Evolutionary conservation across 2,888 invertebrate species (phyloP).

Genomic region (Dryomyza anilis): DNA sequence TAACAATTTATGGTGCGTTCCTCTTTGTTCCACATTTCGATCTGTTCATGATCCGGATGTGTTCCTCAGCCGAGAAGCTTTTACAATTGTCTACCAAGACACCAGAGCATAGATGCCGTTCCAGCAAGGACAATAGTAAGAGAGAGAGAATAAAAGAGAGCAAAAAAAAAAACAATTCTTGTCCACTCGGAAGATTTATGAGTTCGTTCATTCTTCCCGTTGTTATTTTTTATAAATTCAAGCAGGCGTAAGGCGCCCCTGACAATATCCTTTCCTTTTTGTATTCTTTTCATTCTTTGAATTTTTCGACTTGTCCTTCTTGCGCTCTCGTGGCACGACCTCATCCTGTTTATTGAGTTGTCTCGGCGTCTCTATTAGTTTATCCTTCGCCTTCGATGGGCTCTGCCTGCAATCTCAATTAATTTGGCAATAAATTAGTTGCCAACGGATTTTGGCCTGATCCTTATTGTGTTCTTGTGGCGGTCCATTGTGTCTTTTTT

Average conservation of each 20-base stretch:
- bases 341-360: constrained; percentile 50
- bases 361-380: constrained; percentile 47
- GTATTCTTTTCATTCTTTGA: neutral
- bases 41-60: constrained; percentile 7
- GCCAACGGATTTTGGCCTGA: constrained; percentile 32
- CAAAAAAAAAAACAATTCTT: neutral
- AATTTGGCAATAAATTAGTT: constrained; percentile 54
- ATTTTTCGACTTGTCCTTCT: neutral
- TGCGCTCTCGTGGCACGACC: neutral
- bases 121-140: neutral
- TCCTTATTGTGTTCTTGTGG: neutral
- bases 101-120: neutral
- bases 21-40: constrained; percentile 6
- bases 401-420: constrained; percentile 53
- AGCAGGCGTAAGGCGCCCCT: neutral
- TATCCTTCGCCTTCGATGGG: constrained; percentile 30
- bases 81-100: neutral
- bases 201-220: constrained; percentile 49
- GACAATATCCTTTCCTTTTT: constrained; percentile 8
- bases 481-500: neutral
- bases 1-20: neutral
- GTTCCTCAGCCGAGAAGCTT: neutral
- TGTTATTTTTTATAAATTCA: constrained; percentile 21
- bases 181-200: constrained; percentile 45
- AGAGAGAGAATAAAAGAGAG: neutral